These are phyloP conservation scores for Leptonema lineaticorne DNA, from an alignment of 1,140 invertebrate species.

Conservation along the genomic window DNA sequence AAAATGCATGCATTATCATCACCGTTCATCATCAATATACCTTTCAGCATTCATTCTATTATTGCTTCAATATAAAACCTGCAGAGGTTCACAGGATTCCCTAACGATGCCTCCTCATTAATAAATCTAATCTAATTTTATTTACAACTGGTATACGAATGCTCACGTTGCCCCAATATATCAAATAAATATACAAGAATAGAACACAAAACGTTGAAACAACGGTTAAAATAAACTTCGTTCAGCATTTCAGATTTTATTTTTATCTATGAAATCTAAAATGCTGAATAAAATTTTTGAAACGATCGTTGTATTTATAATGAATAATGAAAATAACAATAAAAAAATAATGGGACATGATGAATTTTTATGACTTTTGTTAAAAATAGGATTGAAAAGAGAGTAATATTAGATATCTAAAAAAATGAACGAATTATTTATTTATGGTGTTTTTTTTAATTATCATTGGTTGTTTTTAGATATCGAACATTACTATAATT, in stretches of 20 bases:
- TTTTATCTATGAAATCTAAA: too few species aligned
- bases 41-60: constrained; percentile 26
- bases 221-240: too few species aligned
- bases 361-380: too few species aligned
- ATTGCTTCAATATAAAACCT: constrained; percentile 31
- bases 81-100: constrained; percentile 19
- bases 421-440: too few species aligned
- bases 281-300: neutral
- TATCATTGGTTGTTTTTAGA: too few species aligned
- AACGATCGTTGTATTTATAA: too few species aligned
- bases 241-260: neutral
- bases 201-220: neutral
- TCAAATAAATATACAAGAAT: neutral
- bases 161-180: constrained; percentile 1
- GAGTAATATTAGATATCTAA: too few species aligned
- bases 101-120: constrained; percentile 26
- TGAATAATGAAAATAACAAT: too few species aligned
- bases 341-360: too few species aligned
- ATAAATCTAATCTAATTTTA: constrained; percentile 22
- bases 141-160: constrained; percentile 41
- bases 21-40: constrained; percentile 12
- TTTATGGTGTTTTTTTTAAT: too few species aligned
- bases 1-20: constrained; percentile 12
- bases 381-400: too few species aligned
- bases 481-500: too few species aligned